Evolutionary conservation across 1,140 invertebrate species (phyloP).

Genomic region (Procambarus virginalis): DNA sequence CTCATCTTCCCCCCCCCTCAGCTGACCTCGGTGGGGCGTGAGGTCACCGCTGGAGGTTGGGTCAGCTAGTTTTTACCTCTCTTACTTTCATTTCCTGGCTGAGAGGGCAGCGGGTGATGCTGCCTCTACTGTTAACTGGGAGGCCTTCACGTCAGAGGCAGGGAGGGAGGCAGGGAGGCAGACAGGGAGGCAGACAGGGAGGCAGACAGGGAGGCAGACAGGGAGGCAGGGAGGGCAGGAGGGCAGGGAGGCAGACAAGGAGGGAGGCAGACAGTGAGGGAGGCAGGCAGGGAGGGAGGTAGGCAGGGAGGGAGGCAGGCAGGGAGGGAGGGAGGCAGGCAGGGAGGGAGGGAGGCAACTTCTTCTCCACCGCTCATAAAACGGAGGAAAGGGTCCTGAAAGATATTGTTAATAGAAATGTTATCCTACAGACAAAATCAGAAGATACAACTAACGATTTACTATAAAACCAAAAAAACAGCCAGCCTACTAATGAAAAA

Average conservation of each 20-base stretch:
- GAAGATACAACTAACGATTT: too few species aligned
- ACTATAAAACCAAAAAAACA: too few species aligned
- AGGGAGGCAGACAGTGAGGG: neutral
- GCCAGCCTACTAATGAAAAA: too few species aligned
- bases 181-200: neutral
- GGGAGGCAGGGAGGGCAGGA: neutral
- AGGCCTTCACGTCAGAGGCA: neutral
- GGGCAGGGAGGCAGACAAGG: neutral
- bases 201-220: neutral
- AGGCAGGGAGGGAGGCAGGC: neutral
- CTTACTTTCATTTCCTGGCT: constrained; percentile 28
- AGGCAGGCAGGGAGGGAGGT: too few species aligned
- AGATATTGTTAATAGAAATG: too few species aligned
- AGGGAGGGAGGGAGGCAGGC: neutral
- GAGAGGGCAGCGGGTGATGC: neutral
- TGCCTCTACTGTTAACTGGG: neutral
- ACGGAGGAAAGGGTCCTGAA: too few species aligned
- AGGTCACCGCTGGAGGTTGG: neutral
- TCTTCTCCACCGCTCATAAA: too few species aligned
- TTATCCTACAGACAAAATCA: too few species aligned
- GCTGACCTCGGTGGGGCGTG: neutral
- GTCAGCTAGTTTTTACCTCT: constrained; percentile 12
- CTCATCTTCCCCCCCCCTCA: too few species aligned
- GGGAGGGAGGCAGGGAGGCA: neutral
- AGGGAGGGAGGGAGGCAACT: too few species aligned